Evolutionary conservation across 2,888 invertebrate species (phyloP), one percentile per base, ranked within the genome.

Genomic region (Buathra laborator): DNA sequence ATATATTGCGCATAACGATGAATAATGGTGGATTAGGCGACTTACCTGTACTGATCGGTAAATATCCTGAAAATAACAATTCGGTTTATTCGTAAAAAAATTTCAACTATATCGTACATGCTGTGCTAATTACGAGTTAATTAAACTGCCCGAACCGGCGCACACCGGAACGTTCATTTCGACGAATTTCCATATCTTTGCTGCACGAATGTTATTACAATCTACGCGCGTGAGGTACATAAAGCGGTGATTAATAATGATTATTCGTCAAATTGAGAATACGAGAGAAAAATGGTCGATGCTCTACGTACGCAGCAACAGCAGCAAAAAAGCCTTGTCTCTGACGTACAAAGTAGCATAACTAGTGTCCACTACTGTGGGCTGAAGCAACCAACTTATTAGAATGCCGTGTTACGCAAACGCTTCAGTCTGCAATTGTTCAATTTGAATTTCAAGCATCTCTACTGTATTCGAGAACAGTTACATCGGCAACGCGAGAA

Each of bases 21-120:
- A 85, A 86, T 88, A 86, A 92, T 84, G 81, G n/a, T 16, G 16
- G 87, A 89, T 89, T 86, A 88, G 89, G 87, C 88, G 85, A 91
- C 93, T 93, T 92, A 93, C 93, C 93, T 92, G 92, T 92, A 92
- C 88, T 92, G 92, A 91, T 93, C 93, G 90, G 92, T 92, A 92
- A 92, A 93, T 90, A 93, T 92, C 92, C 93, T 93, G 93, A 93
- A 93, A 93, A 92, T 91, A 91, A 93, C 88, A 92, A 91, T 90
- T 88, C 81, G 83, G 88, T 92, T 93, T 91, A 92, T 92, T 93
- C 89, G 87, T 90, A 84, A 90, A 89, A 89, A 80, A 89, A 88
- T 78, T 29, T 88, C 83, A 90, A 89, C 84, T 81, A 81, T 90
- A 89, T 83, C 81, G 81, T 78, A 74, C 92, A 92, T 92, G 92